Percentiles rank a stretch among this genome's conserved stretches.
phyloP scores from a whole-genome alignment of 2,797 vertebrate species.

The Alfaro cultratus region DNA sequence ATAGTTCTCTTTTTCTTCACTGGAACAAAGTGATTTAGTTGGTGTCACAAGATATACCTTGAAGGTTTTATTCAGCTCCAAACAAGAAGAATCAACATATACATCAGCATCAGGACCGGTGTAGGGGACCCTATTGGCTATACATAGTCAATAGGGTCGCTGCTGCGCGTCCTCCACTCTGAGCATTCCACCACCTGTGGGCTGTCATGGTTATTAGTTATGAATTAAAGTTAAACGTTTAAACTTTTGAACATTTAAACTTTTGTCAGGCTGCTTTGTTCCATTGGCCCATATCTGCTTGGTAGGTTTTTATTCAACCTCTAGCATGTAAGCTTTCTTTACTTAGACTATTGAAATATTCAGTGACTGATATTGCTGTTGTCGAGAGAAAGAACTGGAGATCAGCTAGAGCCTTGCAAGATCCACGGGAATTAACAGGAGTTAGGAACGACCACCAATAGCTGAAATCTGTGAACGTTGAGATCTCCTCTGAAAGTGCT shows the following conservation, averaged over 20 bases:
- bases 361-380: not conserved
- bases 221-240: slow-evolving; percentile 36
- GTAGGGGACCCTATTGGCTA: not conserved
- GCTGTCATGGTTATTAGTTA: slow-evolving; percentile 51
- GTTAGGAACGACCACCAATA: not conserved
- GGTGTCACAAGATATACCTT: not conserved
- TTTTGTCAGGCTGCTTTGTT: slow-evolving; percentile 21
- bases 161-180: slow-evolving; percentile 3
- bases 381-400: too few relatives aligned
- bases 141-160: not conserved
- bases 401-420: not conserved
- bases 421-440: not conserved
- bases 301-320: not conserved
- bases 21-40: not conserved
- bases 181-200: not conserved
- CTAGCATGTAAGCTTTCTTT: not conserved
- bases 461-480: not conserved
- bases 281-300: slow-evolving; percentile 58
- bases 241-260: too few relatives aligned
- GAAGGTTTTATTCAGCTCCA: not conserved
- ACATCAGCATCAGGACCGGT: not conserved
- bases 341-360: not conserved
- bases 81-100: not conserved
- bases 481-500: too few relatives aligned
- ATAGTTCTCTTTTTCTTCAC: not conserved